Evolutionary conservation across 2,888 invertebrate species (phyloP), one percentile per base, ranked within the genome.

Genomic region (Hypolimnas misippus): DNA sequence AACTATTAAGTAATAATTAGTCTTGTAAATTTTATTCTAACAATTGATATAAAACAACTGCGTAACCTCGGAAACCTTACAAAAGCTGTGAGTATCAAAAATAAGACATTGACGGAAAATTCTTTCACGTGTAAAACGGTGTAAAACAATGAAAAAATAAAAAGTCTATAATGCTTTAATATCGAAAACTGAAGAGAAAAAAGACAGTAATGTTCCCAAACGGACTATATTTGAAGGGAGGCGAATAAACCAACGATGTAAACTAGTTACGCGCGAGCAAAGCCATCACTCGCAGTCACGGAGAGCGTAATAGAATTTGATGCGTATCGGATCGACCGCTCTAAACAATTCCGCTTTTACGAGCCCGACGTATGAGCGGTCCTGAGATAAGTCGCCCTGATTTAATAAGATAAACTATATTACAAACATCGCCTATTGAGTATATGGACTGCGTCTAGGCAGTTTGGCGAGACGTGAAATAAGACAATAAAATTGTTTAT

Each of bases 291-390:
- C n/a, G 35, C 35, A 38, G 35, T 38, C 12, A 38, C 35, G 10
- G 35, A 38, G 12, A 38, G 35, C 35, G 35, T 38, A 38, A 38
- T 38, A 38, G 35, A 38, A 38, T 38, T 38, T 38, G 35, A 38
- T 38, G 35, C n/a, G 35, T 38, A 38, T 38, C 35, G 35, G 35
- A 38, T 38, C 35, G 35, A 38, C 35, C 35, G 35, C 35, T 38
- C 33, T 6, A 33, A 33, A 33, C 35, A 38, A 38, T 38, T 38
- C n/a, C 35, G n/a, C n/a, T 38, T 38, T 38, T 38, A 38, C 35
- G 35, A 38, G 35, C 35, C n/a, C n/a, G 35, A 38, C n/a, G 35
- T n/a, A 38, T 38, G n/a, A 12, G 35, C 10, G 35, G 33, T 6
- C 33, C 35, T 1, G 35, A 38, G 35, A 38, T 38, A 38, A 33